A percentile compares a stretch with the other conserved stretches of the same genome.
Conservation (phyloP, 2,797 vertebrate species). For the Phoebastria nigripes region DNA sequence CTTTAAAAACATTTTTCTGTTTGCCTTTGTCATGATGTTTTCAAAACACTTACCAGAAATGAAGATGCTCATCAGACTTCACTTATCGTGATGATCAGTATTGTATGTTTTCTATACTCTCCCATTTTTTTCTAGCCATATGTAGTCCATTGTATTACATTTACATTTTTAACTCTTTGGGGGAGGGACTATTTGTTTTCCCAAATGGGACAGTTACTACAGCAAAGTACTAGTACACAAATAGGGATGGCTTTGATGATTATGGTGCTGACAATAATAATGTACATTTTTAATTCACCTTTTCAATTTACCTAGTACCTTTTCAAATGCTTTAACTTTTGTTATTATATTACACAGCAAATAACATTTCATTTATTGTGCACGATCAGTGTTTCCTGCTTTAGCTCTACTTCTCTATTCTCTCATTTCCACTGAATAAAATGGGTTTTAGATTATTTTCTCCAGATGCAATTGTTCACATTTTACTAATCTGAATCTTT, state of each 20-base stretch:
- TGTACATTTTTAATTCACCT: neutral
- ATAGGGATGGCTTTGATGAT: neutral
- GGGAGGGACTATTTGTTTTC: neutral
- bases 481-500: neutral
- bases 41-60: neutral
- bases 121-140: neutral
- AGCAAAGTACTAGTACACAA: neutral
- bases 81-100: neutral
- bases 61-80: neutral
- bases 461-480: neutral
- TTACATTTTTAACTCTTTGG: neutral
- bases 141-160: neutral
- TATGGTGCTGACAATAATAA: neutral
- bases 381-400: neutral
- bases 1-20: neutral
- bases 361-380: neutral
- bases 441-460: conserved; percentile 1
- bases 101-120: neutral
- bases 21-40: neutral
- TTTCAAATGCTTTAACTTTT: neutral
- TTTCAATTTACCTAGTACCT: neutral
- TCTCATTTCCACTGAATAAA: neutral
- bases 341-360: neutral
- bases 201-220: neutral
- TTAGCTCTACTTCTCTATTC: neutral